A percentile compares a stretch with the other conserved stretches of the same genome.
phyloP scores from a whole-genome alignment of 2,888 invertebrate genomes.

The Leucophenga maculata region DNA sequence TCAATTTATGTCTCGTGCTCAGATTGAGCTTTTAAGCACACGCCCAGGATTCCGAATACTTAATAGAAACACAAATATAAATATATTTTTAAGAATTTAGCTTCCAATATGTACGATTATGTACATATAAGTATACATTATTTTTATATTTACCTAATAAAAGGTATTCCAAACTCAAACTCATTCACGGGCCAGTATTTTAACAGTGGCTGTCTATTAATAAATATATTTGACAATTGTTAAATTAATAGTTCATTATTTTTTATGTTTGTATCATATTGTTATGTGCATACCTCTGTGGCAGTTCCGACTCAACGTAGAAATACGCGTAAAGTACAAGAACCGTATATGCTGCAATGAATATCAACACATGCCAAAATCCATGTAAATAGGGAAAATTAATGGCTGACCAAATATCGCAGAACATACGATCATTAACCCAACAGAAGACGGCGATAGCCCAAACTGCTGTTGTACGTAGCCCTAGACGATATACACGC shows the following conservation, averaged over 20 bases:
- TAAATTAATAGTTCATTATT: too few species aligned
- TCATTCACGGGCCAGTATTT: slow-evolving; percentile 85
- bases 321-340: slow-evolving; percentile 86
- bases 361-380: slow-evolving; percentile 87
- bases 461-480: slow-evolving; percentile 80
- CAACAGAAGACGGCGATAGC: slow-evolving; percentile 82
- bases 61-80: too few species aligned
- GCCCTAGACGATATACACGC: slow-evolving; percentile 81
- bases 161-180: slow-evolving; percentile 85
- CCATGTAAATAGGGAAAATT: slow-evolving; percentile 89
- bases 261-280: too few species aligned
- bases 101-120: slow-evolving; percentile 56
- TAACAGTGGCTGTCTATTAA: slow-evolving; percentile 75
- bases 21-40: slow-evolving; percentile 8
- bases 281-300: slow-evolving; percentile 74
- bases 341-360: slow-evolving; percentile 84
- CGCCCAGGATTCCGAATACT: slow-evolving; percentile 20
- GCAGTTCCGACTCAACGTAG: slow-evolving; percentile 81
- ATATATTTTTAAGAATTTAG: slow-evolving; percentile 44
- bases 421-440: slow-evolving; percentile 84
- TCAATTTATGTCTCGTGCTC: not conserved
- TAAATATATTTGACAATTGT: too few species aligned
- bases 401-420: slow-evolving; percentile 83
- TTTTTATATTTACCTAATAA: slow-evolving; percentile 75
- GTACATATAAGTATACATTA: too few species aligned